These are phyloP conservation scores for Tragopan temminckii DNA, from an alignment of 2,797 vertebrate genomes.

Conservation along the genomic window DNA sequence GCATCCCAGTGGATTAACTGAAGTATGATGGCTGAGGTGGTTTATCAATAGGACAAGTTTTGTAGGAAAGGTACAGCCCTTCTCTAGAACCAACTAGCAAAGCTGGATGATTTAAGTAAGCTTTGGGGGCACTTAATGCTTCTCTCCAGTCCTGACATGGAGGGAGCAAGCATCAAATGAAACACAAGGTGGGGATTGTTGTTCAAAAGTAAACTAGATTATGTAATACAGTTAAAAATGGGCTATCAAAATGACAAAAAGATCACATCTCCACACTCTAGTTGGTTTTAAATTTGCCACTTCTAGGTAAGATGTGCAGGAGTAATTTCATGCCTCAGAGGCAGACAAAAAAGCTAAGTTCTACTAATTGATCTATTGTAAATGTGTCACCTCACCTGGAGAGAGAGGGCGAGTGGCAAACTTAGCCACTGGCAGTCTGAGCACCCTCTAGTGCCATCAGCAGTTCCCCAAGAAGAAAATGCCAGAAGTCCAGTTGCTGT, in stretches of 20 bases:
- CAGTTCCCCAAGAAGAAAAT: neutral
- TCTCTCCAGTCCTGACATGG: neutral
- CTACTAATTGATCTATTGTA: neutral
- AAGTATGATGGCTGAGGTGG: rapidly evolving
- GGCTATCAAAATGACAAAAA: neutral
- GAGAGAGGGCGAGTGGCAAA: neutral
- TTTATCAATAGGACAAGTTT: neutral
- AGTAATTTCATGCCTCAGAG: neutral
- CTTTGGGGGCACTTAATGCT: neutral
- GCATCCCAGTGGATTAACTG: neutral
- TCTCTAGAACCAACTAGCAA: neutral
- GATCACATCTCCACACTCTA: neutral
- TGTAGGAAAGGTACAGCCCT: neutral
- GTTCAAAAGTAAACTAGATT: neutral
- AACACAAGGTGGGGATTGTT: neutral
- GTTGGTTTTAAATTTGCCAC: neutral
- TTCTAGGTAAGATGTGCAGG: neutral
- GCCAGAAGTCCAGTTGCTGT: neutral
- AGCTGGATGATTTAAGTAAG: neutral
- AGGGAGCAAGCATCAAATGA: neutral
- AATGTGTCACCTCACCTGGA: neutral
- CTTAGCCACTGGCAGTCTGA: neutral
- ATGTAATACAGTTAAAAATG: neutral
- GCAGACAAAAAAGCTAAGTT: neutral
- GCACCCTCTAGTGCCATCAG: neutral